Conservation (phyloP, 2,888 invertebrate species). For the Perizoma affinitatum region DNA sequence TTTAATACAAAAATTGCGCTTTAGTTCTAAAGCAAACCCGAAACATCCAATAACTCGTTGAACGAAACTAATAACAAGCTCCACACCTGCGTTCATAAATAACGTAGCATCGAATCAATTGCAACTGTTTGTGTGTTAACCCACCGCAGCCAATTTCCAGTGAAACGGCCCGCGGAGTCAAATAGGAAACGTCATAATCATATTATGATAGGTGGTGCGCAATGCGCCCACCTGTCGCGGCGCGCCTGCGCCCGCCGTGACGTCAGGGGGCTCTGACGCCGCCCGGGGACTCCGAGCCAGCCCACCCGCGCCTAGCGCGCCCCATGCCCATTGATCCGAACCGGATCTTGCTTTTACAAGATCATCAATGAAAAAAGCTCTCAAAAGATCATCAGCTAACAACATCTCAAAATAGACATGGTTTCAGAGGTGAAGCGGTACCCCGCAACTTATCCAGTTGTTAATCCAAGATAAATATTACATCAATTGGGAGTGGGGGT, state of each 20-base stretch:
- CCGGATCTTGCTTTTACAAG: conserved; percentile 57
- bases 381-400: conserved; percentile 35
- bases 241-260: conserved; percentile 80
- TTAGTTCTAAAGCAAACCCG: too few relatives aligned
- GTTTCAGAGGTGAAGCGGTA: conserved; percentile 42
- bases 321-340: conserved; percentile 72
- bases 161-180: conserved; percentile 46
- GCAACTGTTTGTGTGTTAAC: conserved; percentile 37
- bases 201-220: conserved; percentile 82
- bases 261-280: conserved; percentile 57
- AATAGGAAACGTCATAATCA: conserved; percentile 81
- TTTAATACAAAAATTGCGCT: too few relatives aligned
- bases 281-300: conserved; percentile 46
- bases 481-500: conserved; percentile 77
- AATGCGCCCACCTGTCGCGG: conserved; percentile 81
- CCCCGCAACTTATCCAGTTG: conserved; percentile 71
- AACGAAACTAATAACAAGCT: conserved; percentile 7
- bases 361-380: conserved; percentile 7
- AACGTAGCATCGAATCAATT: conserved; percentile 38
- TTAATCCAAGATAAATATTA: conserved; percentile 84
- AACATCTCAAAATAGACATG: conserved; percentile 26
- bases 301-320: conserved; percentile 53
- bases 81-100: conserved; percentile 12
- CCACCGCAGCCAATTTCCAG: conserved; percentile 26
- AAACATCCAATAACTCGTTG: background rate